Conservation (phyloP, 2,797 vertebrate species). For the Enteromius argenteus region DNA sequence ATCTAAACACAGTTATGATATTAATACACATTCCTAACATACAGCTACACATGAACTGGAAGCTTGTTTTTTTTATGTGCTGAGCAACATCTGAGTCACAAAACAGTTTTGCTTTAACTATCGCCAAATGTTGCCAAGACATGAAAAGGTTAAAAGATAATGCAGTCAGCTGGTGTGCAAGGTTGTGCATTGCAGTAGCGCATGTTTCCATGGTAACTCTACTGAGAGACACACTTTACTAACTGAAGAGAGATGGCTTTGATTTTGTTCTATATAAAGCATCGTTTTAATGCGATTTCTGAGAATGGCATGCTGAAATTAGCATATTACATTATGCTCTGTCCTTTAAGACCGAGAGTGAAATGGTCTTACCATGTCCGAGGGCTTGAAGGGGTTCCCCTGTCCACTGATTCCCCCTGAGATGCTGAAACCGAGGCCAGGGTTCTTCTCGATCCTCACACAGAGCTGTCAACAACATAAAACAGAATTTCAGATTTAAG, state of each 20-base stretch:
- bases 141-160: slow-evolving; percentile 62
- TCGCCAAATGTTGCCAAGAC: slow-evolving; percentile 30
- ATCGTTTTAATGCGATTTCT: slow-evolving; percentile 5
- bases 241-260: slow-evolving; percentile 41
- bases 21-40: not conserved
- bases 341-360: slow-evolving; percentile 21
- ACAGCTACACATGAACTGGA: slow-evolving; percentile 3
- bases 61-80: not conserved
- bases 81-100: not conserved
- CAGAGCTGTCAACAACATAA: slow-evolving; percentile 82
- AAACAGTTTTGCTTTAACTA: not conserved
- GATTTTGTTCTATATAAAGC: slow-evolving; percentile 41
- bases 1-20: slow-evolving; percentile 10
- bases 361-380: slow-evolving; percentile 92
- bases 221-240: slow-evolving; percentile 64
- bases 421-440: slow-evolving; percentile 98
- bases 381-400: slow-evolving; percentile 99
- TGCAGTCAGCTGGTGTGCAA: slow-evolving; percentile 59
- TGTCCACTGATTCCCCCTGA: slow-evolving; percentile 99
- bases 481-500: not conserved
- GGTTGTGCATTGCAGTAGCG: slow-evolving; percentile 58
- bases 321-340: slow-evolving; percentile 55
- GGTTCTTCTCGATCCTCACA: slow-evolving; percentile 99
- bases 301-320: slow-evolving; percentile 57
- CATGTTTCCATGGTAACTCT: slow-evolving; percentile 80